Conservation (phyloP, 2,113 vertebrate species). For the Pachypanchax playfairii region DNA sequence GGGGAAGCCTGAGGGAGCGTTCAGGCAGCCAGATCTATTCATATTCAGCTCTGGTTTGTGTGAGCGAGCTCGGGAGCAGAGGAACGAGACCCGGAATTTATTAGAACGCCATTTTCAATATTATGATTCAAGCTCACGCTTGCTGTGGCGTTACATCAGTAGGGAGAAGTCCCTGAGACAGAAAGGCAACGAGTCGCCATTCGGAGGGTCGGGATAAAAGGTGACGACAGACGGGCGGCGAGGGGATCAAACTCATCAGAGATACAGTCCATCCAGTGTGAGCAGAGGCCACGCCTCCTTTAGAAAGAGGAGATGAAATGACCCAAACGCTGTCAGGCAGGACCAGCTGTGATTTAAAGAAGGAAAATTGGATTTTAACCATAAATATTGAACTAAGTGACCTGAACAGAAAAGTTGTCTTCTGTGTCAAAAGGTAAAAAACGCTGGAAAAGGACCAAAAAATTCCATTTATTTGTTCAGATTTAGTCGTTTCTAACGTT, state of each 20-base stretch:
- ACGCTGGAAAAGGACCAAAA: neutral
- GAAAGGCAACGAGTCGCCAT: too few species aligned
- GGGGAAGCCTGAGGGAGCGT: constrained; percentile 40
- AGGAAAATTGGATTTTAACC: neutral
- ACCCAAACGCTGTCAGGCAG: neutral
- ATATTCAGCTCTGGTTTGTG: constrained; percentile 53
- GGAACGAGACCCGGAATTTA: constrained; percentile 63
- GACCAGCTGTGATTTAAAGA: too few species aligned
- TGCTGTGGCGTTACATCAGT: constrained; percentile 8
- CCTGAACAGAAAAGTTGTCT: neutral
- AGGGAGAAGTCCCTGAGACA: constrained; percentile 22
- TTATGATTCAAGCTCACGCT: constrained; percentile 69
- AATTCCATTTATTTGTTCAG: neutral
- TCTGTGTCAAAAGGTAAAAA: neutral
- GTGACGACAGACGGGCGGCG: constrained; percentile 12
- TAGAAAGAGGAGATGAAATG: too few species aligned
- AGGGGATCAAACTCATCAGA: constrained; percentile 65
- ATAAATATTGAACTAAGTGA: neutral
- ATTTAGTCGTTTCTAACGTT: neutral
- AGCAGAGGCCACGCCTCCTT: neutral
- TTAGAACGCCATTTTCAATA: constrained; percentile 56
- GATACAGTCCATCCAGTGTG: neutral
- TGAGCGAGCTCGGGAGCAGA: constrained; percentile 34
- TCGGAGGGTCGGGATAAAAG: constrained; percentile 19
- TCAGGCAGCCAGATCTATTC: constrained; percentile 34